Base-by-base conservation (phyloP, 2,113 vertebrate genomes). In the Gobius niger region DNA sequence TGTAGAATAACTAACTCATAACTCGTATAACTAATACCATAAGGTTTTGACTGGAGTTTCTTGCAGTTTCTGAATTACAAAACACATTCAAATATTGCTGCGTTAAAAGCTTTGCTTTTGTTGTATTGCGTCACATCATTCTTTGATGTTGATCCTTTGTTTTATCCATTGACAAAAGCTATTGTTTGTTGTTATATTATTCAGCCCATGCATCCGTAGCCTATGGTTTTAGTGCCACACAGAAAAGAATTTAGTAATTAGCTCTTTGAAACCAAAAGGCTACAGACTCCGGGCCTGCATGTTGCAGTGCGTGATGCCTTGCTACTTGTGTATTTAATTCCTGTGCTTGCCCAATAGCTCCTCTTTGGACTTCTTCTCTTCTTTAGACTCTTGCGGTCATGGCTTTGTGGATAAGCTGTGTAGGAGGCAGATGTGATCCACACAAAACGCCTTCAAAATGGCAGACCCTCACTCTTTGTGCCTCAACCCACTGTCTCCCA, bases 401-500 rank as follows among this genome's bases (percentile, higher is more conserved):
- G 67, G 18, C 49, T 0, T 51, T 11, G 1, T 0, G 50, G 57
- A 80, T 72, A 57, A 78, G 65, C 70, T 62, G 15, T 60, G 78
- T 59, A 76, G 81, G 78, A 46, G 78, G 73, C 49, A 44, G 70
- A 67, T 59, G 44, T 9, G 75, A 42, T 65, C 67, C 59, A 47
- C 8, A 18, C 2, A 52, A 51, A 67, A 70, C 60, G 72, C 49
- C 62, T 47, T 50, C 24, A 47, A 63, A 72, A 47, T 54, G 53
- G 7, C 18, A 61, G 56, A 64, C 42, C 65, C 62, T 34, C 62
- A 69, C 52, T 18, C 34, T 67, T 54, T 44, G n/a, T 40, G 9
- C 13, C 7, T 46, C 19, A 65, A 68, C 49, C 68, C 47, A 4
- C 70, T n/a, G n/a, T 64, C 82, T 16, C 79, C 77, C 82, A 82